phyloP scores from a whole-genome alignment of 2,888 invertebrate genomes.

The Mactromeris polynyma region DNA sequence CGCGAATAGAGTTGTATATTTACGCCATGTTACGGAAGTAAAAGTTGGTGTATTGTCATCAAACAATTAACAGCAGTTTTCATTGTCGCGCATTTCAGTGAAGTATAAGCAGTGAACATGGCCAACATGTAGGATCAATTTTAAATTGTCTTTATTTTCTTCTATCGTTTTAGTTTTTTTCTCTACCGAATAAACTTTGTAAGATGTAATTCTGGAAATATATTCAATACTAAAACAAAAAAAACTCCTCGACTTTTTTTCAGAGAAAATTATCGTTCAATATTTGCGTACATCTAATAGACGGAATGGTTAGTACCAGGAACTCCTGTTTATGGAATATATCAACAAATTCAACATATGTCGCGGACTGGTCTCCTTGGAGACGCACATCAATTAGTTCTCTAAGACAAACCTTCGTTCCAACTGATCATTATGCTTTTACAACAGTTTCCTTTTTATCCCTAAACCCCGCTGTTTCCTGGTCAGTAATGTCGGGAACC shows the following conservation, averaged over 20 bases:
- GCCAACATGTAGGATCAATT: no score
- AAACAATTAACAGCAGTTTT: no score
- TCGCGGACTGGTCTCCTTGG: not conserved
- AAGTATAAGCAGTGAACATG: no score
- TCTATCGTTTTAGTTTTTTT: not conserved
- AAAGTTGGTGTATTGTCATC: no score
- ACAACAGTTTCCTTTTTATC: conserved; percentile 19
- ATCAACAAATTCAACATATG: not conserved
- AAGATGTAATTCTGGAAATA: not conserved
- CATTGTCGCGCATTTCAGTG: no score
- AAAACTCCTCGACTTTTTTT: not conserved
- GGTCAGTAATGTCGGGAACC: conserved; percentile 5
- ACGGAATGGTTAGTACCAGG: not conserved
- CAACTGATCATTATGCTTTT: conserved; percentile 19
- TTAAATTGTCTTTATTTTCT: no score
- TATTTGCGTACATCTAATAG: not conserved
- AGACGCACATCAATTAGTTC: conserved; percentile 18
- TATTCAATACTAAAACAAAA: not conserved
- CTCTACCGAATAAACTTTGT: not conserved
- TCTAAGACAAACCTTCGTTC: conserved; percentile 17
- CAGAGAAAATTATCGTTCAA: not conserved
- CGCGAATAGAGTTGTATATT: no score
- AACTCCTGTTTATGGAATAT: not conserved
- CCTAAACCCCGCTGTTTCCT: conserved; percentile 20
- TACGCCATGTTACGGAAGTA: no score